Evolutionary conservation across 2,797 vertebrate genomes (phyloP), one percentile per base, ranked within the genome.

Genomic region (Linurgus olivaceus): DNA sequence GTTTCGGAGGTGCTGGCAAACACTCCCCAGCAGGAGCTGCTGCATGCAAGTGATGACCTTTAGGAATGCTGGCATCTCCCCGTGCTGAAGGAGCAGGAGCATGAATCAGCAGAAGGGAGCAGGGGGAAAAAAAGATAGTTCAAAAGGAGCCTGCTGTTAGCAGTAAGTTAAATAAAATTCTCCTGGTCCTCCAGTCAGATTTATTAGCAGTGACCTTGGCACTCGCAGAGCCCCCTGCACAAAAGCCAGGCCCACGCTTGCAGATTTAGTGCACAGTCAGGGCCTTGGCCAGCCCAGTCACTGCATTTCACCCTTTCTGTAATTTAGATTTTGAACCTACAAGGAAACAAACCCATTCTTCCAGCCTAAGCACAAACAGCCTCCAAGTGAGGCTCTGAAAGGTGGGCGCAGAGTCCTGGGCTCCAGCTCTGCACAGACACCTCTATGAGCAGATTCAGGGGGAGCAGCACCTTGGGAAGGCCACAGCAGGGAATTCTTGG

Each of bases 151-250:
- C 84, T 86, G 77, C 93, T 89, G 63, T 67, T 89, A 82, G 71
- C 77, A 84, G 40, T 31, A 78, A 88, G 62, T 81, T 86, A 11
- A 75, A 88, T 90, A 92, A 93, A 76, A 75, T 74, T 88, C 86
- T 81, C 48, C 65, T 52, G 54, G 65, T 74, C 54, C 65, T 89
- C 35, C 82, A 51, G 93, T 80, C 75, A 93, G 92, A 96, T 96
- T 96, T 96, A 95, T 96, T 95, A 94, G 86, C 88, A 93, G 86
- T 59, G 92, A 96, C 93, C 95, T 95, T 95, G 94, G 94, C 88
- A 54, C 83, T 85, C 21, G 67, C 83, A 79, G 80, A 87, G 74
- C 9, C 37, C 83, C 52, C 91, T 77, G 88, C 2, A 5, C 75
- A 85, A 71, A 77, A 85, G 86, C 92, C 84, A 91, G 86, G 48